Conservation (phyloP, 2,888 invertebrate genomes). For the Apeira syringaria region DNA sequence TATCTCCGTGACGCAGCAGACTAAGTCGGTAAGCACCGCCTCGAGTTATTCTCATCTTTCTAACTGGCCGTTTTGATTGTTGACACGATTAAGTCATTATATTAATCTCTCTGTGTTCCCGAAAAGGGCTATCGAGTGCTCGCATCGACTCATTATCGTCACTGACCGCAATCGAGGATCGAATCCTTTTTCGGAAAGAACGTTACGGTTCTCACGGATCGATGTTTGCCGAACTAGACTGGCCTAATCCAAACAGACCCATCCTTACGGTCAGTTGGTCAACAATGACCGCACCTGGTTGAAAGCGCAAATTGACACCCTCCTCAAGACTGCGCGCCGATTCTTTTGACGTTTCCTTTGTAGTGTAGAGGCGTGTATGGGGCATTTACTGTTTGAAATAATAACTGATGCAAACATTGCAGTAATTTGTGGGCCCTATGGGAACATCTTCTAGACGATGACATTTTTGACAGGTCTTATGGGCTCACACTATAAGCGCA, state of each 20-base stretch:
- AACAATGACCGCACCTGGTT: conserved; percentile 74
- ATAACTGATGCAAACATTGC: conserved; percentile 73
- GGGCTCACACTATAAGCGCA: conserved; percentile 50
- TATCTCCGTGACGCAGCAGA: conserved; percentile 74
- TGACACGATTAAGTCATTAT: conserved; percentile 59
- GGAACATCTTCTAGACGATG: conserved; percentile 59
- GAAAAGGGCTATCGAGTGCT: conserved; percentile 20
- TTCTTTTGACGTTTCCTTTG: conserved; percentile 66
- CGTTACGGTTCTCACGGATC: conserved; percentile 71
- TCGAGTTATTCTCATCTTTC: conserved; percentile 57
- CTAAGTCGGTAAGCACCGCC: conserved; percentile 54
- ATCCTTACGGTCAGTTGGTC: conserved; percentile 73
- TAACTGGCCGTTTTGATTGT: conserved; percentile 56
- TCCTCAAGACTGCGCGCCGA: conserved; percentile 57
- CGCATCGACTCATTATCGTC: conserved; percentile 15
- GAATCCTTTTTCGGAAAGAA: conserved; percentile 34
- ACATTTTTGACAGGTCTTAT: conserved; percentile 73
- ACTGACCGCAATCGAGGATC: conserved; percentile 9
- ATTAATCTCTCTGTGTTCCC: conserved; percentile 33
- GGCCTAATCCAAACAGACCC: conserved; percentile 66
- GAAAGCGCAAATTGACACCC: conserved; percentile 69
- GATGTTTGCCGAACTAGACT: conserved; percentile 60
- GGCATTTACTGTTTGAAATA: conserved; percentile 59
- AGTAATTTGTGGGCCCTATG: conserved; percentile 67
- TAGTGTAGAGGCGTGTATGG: conserved; percentile 63